These are phyloP conservation scores for Stenichneumon culpator DNA, from an alignment of 2,888 invertebrate species.

Conservation along the genomic window DNA sequence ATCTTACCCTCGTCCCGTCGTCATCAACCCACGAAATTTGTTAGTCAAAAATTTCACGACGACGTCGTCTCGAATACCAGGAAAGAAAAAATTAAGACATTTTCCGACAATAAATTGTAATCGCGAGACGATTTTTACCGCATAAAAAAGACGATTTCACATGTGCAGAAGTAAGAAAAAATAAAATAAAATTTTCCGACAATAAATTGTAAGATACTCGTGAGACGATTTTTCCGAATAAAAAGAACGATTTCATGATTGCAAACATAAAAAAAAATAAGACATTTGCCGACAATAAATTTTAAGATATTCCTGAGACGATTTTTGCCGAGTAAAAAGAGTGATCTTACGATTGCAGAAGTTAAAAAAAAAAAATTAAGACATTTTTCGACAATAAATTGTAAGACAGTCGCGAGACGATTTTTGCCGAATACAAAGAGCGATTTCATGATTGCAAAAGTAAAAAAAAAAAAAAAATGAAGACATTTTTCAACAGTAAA, in stretches of 20 bases:
- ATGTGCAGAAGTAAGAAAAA: not conserved
- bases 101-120: not conserved
- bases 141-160: not conserved
- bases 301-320: too few relatives aligned
- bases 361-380: slow-evolving; percentile 2
- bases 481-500: not conserved
- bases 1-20: not conserved
- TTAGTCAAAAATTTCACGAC: not conserved
- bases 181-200: not conserved
- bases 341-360: too few relatives aligned
- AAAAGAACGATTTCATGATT: not conserved
- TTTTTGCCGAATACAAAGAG: not conserved
- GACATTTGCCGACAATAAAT: not conserved
- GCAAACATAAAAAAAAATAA: slow-evolving; percentile 10
- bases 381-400: not conserved
- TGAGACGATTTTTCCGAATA: not conserved
- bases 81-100: not conserved
- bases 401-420: not conserved
- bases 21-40: not conserved
- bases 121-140: not conserved
- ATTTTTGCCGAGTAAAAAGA: too few relatives aligned
- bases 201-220: not conserved
- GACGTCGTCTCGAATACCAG: not conserved
- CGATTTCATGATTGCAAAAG: not conserved
- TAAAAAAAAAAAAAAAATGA: slow-evolving; percentile 18